Evolutionary conservation across 2,888 invertebrate genomes (phyloP).

Genomic region (Penaeus monodon): DNA sequence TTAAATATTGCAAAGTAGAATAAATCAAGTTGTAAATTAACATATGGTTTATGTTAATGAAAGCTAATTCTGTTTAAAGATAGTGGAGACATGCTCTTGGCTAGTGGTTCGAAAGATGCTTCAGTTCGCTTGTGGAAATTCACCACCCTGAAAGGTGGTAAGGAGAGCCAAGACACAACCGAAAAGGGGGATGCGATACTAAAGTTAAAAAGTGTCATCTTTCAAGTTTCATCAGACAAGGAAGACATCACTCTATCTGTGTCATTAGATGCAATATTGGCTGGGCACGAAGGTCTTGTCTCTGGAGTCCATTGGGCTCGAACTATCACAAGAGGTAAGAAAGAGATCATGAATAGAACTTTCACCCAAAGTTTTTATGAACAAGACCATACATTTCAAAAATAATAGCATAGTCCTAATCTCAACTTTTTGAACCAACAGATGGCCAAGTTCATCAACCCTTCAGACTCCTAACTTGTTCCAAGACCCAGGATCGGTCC

Average conservation of each 20-base stretch:
- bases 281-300: slow-evolving; percentile 49
- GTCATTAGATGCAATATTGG: slow-evolving; percentile 43
- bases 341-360: too few species aligned
- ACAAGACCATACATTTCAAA: not conserved
- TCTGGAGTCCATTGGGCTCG: slow-evolving; percentile 46
- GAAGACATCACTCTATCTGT: slow-evolving; percentile 30
- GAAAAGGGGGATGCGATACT: slow-evolving; percentile 8
- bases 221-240: slow-evolving; percentile 5
- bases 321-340: slow-evolving; percentile 23
- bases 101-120: slow-evolving; percentile 64
- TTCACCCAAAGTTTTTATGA: too few species aligned
- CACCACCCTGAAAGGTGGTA: not conserved
- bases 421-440: not conserved
- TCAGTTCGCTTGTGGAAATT: slow-evolving; percentile 59
- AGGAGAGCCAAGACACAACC: not conserved
- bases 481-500: slow-evolving; percentile 92
- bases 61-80: slow-evolving; percentile 26
- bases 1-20: too few species aligned
- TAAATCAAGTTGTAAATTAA: too few species aligned
- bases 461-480: slow-evolving; percentile 72
- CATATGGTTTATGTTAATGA: not conserved
- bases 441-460: slow-evolving; percentile 21
- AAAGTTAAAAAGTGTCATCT: slow-evolving; percentile 27
- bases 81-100: slow-evolving; percentile 46
- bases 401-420: not conserved